Conservation (phyloP, 1,140 invertebrate species). For the Aricia agestis region DNA sequence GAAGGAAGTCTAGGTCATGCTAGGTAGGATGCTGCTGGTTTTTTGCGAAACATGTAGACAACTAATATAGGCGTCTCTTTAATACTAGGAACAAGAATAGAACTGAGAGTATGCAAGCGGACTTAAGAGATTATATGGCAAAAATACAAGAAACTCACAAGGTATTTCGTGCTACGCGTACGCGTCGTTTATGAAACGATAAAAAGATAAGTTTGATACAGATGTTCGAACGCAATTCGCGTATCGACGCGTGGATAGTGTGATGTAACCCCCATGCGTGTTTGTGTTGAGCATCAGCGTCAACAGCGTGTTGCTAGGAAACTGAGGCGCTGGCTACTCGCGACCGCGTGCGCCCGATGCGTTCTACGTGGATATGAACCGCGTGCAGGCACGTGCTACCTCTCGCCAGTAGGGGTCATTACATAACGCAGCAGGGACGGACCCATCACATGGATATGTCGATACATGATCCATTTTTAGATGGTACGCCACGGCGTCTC, state of each 20-base stretch:
- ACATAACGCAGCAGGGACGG: constrained; percentile 58
- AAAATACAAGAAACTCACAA: constrained; percentile 23
- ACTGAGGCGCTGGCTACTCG: constrained; percentile 50
- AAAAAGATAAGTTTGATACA: constrained; percentile 27
- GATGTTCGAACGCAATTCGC: constrained; percentile 41
- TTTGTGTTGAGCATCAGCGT: constrained; percentile 65
- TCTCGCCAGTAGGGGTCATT: constrained; percentile 49
- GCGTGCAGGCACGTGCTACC: constrained; percentile 64
- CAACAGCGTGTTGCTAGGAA: constrained; percentile 75
- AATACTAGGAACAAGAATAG: no score
- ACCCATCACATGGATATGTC: constrained; percentile 36
- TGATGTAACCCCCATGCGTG: constrained; percentile 72
- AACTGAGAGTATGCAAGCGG: no score
- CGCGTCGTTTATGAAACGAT: constrained; percentile 25
- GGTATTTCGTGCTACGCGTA: constrained; percentile 10
- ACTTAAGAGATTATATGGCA: no score
- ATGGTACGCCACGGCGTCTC: constrained; percentile 59
- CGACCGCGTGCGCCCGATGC: constrained; percentile 60
- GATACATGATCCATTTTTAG: constrained; percentile 71
- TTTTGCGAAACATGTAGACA: background rate
- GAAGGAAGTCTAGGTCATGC: constrained; percentile 45
- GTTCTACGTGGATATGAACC: constrained; percentile 59
- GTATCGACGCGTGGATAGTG: constrained; percentile 44
- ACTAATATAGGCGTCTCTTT: no score
- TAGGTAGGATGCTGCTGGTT: constrained; percentile 43